Evolutionary conservation across 92 coral and sea anemone species (phyloP).

Genomic region (Pocillopora grandis): DNA sequence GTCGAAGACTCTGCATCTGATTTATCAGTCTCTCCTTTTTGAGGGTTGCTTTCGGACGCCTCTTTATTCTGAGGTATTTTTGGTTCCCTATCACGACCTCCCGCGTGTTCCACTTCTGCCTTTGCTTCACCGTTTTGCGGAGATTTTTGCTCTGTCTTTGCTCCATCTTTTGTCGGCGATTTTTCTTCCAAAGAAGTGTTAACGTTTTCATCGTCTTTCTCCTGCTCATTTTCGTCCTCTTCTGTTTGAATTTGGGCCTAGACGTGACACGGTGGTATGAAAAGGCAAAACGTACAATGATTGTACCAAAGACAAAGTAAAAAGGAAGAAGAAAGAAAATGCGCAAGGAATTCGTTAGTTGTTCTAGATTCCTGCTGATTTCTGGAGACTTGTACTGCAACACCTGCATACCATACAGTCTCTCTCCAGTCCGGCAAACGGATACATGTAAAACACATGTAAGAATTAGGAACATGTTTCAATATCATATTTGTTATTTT

Average conservation of each 20-base stretch:
- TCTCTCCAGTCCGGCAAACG: conserved; percentile 2
- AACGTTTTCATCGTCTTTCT: conserved; percentile 34
- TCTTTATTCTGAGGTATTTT: conserved; percentile 17
- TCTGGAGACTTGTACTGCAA: background rate
- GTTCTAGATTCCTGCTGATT: background rate
- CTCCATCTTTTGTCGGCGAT: conserved; percentile 15
- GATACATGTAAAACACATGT: background rate
- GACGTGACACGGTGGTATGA: conserved; percentile 60
- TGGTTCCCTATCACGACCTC: background rate
- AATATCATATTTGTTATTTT: background rate
- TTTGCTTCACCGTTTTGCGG: conserved; percentile 18
- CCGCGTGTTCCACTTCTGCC: conserved; percentile 24
- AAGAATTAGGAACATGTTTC: background rate
- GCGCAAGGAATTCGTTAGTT: conserved; percentile 9
- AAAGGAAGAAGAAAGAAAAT: conserved; percentile 23
- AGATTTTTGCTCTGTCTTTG: conserved; percentile 27
- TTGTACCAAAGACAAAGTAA: conserved; percentile 66
- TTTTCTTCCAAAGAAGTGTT: conserved; percentile 35
- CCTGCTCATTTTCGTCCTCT: conserved; percentile 42
- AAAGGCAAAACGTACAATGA: conserved; percentile 69
- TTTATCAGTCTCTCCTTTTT: conserved; percentile 36
- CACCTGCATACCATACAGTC: background rate
- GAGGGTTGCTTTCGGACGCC: conserved; percentile 12
- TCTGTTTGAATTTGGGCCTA: conserved; percentile 41
- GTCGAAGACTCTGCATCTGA: conserved; percentile 18